Base-by-base conservation (phyloP, 64 coral and sea anemone species). In the Catalaphyllia jardinei region DNA sequence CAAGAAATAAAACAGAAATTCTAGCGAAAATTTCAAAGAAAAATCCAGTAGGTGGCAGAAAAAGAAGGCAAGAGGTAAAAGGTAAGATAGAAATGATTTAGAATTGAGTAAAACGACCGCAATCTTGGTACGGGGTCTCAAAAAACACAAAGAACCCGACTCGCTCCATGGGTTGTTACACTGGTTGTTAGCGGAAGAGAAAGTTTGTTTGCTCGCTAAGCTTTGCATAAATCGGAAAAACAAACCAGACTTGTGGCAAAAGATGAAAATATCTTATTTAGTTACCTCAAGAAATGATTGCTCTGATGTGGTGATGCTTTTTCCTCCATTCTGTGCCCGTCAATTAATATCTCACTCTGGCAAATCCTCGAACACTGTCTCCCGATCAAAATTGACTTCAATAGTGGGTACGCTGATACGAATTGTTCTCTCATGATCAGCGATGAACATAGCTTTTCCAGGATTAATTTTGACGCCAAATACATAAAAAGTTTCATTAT, bases 21-120 rank as follows among this genome's bases (percentile, higher is more conserved):
- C 10, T 30, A 79, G 51, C 6, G 51, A 22, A 79, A 79, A 79
- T n/a, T 22, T 25, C 76, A 79, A 79, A 55, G 51, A 79, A 51
- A 83, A 27, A 39, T 65, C 17, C 31, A 62, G 79, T 83, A 65
- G 79, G 79, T 65, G 79, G 79, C 79, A 83, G 62, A 33, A 38
- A 27, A 7, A 20, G 79, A 39, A 42, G 61, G 38, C 38, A 83
- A 28, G 67, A 83, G 27, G 39, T 62, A 60, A 83, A 83, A 83
- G 79, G 61, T 83, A 83, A n/a, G 79, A 67, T 83, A 42, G n/a
- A 38, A 42, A 29, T 13, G 19, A 22, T 46, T n/a, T 65, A 65
- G 8, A 83, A n/a, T 65, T 22, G 29, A 17, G 30, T 42, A 33
- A 62, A 65, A 8, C 74, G 25, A 80, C 28, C 57, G 61, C 28